Evolutionary conservation across 2,113 vertebrate genomes (phyloP).

Genomic region (Aviceda subcristata): DNA sequence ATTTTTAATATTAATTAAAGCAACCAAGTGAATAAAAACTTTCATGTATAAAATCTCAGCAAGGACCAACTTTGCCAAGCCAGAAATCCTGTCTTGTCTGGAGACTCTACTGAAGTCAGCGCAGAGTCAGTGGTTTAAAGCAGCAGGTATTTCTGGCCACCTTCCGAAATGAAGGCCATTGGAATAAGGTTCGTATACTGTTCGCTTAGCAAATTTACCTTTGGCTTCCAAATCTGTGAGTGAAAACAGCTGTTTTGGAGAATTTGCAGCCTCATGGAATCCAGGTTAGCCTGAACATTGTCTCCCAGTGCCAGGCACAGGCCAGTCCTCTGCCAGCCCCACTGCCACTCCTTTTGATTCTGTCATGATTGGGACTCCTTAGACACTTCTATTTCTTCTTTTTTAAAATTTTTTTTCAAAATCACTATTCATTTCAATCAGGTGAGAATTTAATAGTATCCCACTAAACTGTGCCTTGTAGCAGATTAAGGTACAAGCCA

Average conservation of each 20-base stretch:
- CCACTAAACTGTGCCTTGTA: neutral
- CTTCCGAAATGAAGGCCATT: neutral
- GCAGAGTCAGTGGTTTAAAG: neutral
- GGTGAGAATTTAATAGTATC: neutral
- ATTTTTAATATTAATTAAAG: neutral
- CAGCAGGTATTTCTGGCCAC: neutral
- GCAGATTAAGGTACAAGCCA: neutral
- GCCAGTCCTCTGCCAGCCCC: rapidly evolving
- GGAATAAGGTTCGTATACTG: rapidly evolving
- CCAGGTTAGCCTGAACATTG: neutral
- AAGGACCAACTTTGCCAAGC: neutral
- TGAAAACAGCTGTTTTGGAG: neutral
- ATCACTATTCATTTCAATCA: neutral
- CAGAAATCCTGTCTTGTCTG: neutral
- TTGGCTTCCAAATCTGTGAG: neutral
- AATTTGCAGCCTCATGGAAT: neutral
- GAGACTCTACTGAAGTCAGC: neutral
- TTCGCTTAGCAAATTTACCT: neutral
- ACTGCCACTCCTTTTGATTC: neutral
- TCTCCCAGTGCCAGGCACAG: neutral
- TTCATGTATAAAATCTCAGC: neutral
- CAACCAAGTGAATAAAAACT: neutral
- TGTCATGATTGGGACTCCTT: neutral
- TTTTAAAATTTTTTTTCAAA: no score
- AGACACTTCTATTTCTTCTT: neutral